Percentiles rank a stretch among this genome's conserved stretches.
Conservation (phyloP, 92 coral and sea anemone species). For the Zoanthus solanderi region DNA sequence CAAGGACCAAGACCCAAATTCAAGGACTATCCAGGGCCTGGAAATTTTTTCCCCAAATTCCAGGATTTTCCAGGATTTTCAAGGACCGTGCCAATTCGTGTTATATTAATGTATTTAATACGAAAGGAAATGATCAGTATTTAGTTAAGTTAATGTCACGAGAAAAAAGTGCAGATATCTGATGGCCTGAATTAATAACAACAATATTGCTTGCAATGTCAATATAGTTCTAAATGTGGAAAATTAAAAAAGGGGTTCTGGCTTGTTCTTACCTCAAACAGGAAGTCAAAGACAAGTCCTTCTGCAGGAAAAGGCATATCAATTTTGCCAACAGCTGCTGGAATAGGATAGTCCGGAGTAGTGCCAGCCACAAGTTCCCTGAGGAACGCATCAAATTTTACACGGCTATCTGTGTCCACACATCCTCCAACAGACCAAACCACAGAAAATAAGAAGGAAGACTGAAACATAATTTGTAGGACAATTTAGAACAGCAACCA, state of each 20-base stretch:
- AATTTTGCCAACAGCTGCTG: slow-evolving; percentile 89
- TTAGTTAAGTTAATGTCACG: too few species aligned
- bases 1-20: too few species aligned
- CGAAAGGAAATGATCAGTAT: too few species aligned
- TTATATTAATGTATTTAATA: too few species aligned
- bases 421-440: slow-evolving; percentile 99
- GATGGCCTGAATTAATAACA: too few species aligned
- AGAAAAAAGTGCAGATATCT: too few species aligned
- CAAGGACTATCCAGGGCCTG: too few species aligned
- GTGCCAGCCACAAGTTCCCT: slow-evolving; percentile 89
- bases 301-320: slow-evolving; percentile 95
- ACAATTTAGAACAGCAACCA: background rate
- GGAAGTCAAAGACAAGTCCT: slow-evolving; percentile 93
- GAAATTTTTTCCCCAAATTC: too few species aligned
- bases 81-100: too few species aligned
- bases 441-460: slow-evolving; percentile 91
- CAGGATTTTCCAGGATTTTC: too few species aligned
- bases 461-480: slow-evolving; percentile 58
- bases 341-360: slow-evolving; percentile 86
- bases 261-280: slow-evolving; percentile 86
- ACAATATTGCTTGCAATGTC: too few species aligned
- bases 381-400: slow-evolving; percentile 89
- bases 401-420: slow-evolving; percentile 95
- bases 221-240: too few species aligned
- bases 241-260: background rate